Percentiles rank a stretch among this genome's conserved stretches.
phyloP scores from a whole-genome alignment of 1,140 invertebrate species.

The Manduca sexta region DNA sequence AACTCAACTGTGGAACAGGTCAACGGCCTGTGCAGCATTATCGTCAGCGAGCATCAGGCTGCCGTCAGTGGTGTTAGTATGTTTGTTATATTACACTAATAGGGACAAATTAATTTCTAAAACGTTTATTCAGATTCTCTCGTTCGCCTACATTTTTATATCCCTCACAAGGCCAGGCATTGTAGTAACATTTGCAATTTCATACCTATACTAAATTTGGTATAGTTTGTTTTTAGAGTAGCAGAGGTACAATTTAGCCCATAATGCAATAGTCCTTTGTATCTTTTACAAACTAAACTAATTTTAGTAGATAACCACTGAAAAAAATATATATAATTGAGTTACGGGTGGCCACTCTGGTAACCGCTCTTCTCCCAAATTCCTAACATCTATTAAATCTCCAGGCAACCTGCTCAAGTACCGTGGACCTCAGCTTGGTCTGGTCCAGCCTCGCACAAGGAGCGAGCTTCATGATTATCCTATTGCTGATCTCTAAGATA shows the following conservation, averaged over 20 bases:
- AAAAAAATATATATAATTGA: background rate
- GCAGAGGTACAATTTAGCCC: no score
- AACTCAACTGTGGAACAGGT: background rate
- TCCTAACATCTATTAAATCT: background rate
- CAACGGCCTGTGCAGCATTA: conserved; percentile 8
- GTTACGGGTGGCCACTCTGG: background rate
- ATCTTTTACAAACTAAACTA: no score
- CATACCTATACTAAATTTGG: no score
- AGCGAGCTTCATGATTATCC: background rate
- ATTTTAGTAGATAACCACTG: background rate
- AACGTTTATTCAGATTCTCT: no score
- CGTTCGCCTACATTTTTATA: no score
- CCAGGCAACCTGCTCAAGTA: background rate
- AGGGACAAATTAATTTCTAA: no score
- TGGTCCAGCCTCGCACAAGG: background rate
- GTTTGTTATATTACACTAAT: background rate
- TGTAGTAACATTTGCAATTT: no score
- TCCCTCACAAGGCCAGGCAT: no score
- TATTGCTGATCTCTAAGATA: background rate
- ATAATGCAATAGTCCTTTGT: no score
- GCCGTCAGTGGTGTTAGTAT: conserved; percentile 4
- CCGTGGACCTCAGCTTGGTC: background rate
- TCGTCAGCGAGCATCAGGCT: background rate
- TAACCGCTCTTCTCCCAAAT: background rate
- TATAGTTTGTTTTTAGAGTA: no score